phyloP scores from a whole-genome alignment of 2,113 vertebrate genomes.

The Nannobrachium achirus region DNA sequence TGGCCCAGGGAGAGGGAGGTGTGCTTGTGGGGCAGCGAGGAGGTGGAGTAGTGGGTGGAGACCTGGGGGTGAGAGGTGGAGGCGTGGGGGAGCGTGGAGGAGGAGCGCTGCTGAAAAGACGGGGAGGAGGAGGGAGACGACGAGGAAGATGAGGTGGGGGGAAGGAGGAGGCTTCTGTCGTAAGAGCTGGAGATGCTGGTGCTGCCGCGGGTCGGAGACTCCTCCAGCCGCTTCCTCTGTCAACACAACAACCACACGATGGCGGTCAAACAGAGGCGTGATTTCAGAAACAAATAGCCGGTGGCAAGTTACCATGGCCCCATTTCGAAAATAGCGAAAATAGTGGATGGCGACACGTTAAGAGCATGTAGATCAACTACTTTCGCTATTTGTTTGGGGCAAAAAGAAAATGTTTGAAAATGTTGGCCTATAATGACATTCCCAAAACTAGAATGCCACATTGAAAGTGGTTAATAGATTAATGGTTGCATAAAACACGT shows the following conservation, averaged over 20 bases:
- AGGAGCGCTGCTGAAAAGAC: slow-evolving; percentile 54
- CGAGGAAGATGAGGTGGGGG: slow-evolving; percentile 76
- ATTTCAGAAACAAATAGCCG: too few species aligned
- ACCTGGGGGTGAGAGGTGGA: slow-evolving; percentile 60
- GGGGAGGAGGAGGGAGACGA: slow-evolving; percentile 60
- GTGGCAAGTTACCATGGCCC: too few species aligned
- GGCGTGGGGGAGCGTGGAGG: slow-evolving; percentile 72
- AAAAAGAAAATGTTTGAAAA: too few species aligned
- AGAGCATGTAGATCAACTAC: too few species aligned
- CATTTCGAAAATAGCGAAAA: too few species aligned
- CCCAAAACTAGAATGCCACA: too few species aligned
- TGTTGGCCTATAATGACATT: too few species aligned
- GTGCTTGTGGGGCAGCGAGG: slow-evolving; percentile 77
- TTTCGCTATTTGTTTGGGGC: too few species aligned
- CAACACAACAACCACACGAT: slow-evolving; percentile 24
- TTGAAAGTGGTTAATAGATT: too few species aligned
- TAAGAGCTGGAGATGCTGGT: slow-evolving; percentile 86
- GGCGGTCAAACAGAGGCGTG: too few species aligned
- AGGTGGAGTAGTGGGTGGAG: slow-evolving; percentile 71
- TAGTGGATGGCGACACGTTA: too few species aligned
- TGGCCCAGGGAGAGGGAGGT: slow-evolving; percentile 64
- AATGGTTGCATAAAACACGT: too few species aligned
- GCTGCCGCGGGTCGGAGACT: slow-evolving; percentile 85
- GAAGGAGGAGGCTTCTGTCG: slow-evolving; percentile 83
- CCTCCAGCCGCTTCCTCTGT: slow-evolving; percentile 85